Evolutionary conservation across 2,113 vertebrate species (phyloP), one percentile per base, ranked within the genome.

Genomic region (Zootoca vivipara): DNA sequence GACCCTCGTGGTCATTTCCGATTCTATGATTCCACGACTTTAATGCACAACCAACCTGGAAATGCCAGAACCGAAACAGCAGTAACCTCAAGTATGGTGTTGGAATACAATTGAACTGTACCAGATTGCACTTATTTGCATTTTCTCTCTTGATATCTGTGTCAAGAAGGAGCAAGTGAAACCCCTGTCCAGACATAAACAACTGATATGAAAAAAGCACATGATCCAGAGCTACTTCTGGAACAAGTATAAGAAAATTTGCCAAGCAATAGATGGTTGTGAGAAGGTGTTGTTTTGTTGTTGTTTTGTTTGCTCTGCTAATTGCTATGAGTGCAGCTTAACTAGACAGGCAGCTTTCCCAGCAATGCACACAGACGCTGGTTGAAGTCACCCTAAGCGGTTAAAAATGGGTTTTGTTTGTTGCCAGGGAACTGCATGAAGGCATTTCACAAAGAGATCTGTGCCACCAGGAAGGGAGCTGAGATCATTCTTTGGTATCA

Each of bases 341-440:
- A 1, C 62, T 56, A 92, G 81, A 18, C 1, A 75, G 91, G 86
- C 90, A 56, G 26, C 82, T 92, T 93, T 92, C 92, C 93, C 94
- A 7, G 90, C 82, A 91, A 92, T 91, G 91, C 84, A 0, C 85
- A 84, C 35, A 84, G 92, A 91, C 87, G 93, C 91, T 90, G n/a
- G 84, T 46, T 70, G 65, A 92, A 93, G 95, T 90, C 93, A 56
- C 92, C 5, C 13, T 93, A 89, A 85, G 82, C 42, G 90, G 92
- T 94, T 85, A 84, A 79, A 78, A 93, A 67, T 0, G 30, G 38
- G n/a, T 72, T 91, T 52, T 86, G 93, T 93, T 94, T 85, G 94
- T 93, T 94, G 93, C 94, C 95, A 86, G 94, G 95, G 92, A 90
- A 93, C 94, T 52, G 5, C 74, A 78, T 86, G 78, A 88, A 94